A percentile compares a stretch with the other conserved stretches of the same genome.
Evolutionary conservation across 2,888 invertebrate genomes (phyloP).

Genomic region (Dione juno): DNA sequence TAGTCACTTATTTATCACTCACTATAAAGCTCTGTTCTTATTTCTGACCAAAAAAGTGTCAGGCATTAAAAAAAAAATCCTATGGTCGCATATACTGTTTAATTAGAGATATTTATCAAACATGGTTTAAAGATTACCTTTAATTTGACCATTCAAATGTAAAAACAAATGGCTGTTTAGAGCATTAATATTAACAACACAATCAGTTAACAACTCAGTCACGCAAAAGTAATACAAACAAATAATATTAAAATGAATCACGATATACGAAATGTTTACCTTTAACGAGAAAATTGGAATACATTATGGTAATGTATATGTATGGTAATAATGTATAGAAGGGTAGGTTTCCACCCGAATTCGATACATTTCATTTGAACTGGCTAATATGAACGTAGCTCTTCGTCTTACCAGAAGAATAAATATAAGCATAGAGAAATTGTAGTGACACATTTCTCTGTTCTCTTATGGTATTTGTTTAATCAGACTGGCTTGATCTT

Average conservation of each 20-base stretch:
- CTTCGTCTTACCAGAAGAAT: too few relatives aligned
- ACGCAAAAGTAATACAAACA: slow-evolving; percentile 39
- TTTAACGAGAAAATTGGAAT: slow-evolving; percentile 34
- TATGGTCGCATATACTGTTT: neutral
- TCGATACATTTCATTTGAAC: too few relatives aligned
- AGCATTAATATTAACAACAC: slow-evolving; percentile 22
- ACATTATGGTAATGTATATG: slow-evolving; percentile 23
- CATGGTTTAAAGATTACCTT: slow-evolving; percentile 1
- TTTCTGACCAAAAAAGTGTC: too few relatives aligned
- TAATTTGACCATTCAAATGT: slow-evolving; percentile 1
- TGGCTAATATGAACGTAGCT: too few relatives aligned
- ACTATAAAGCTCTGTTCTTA: too few relatives aligned
- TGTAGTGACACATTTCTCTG: neutral
- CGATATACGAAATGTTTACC: slow-evolving; percentile 33
- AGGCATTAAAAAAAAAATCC: neutral
- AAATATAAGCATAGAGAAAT: neutral
- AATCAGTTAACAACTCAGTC: slow-evolving; percentile 39
- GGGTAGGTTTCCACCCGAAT: too few relatives aligned
- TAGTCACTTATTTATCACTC: too few relatives aligned
- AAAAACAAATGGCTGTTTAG: slow-evolving; percentile 16
- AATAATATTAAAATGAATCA: slow-evolving; percentile 35
- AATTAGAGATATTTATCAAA: neutral
- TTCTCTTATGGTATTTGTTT: neutral
- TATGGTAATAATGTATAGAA: neutral
- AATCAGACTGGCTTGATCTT: neutral